phyloP scores from a whole-genome alignment of 2,888 invertebrate species.

The Trissoscelio sp. region DNA sequence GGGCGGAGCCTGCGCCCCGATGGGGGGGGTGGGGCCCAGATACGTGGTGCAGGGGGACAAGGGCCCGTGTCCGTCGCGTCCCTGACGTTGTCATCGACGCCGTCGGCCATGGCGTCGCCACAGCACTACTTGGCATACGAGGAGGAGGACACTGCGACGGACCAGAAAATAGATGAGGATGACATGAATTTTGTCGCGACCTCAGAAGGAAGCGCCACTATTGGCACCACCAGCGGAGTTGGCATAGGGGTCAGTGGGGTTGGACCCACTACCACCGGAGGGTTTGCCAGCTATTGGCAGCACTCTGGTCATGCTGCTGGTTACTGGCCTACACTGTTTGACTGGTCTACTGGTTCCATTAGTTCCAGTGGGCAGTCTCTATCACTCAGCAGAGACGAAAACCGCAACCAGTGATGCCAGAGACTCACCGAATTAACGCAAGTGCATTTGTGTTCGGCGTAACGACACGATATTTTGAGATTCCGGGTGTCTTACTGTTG shows the following conservation, averaged over 20 bases:
- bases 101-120: slow-evolving; percentile 81
- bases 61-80: slow-evolving; percentile 82
- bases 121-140: slow-evolving; percentile 81
- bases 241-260: slow-evolving; percentile 75
- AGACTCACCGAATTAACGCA: slow-evolving; percentile 56
- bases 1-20: too few relatives aligned
- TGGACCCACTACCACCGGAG: slow-evolving; percentile 70
- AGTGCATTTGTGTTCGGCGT: slow-evolving; percentile 59
- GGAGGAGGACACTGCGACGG: slow-evolving; percentile 80
- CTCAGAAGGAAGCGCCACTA: slow-evolving; percentile 25
- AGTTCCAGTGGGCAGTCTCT: slow-evolving; percentile 77
- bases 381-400: slow-evolving; percentile 78
- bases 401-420: slow-evolving; percentile 73
- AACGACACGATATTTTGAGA: slow-evolving; percentile 27
- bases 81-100: slow-evolving; percentile 81
- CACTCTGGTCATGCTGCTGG: slow-evolving; percentile 79
- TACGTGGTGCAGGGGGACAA: slow-evolving; percentile 80
- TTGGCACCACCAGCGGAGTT: slow-evolving; percentile 68
- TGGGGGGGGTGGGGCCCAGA: slow-evolving; percentile 71
- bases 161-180: slow-evolving; percentile 77
- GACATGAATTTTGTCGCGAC: slow-evolving; percentile 59
- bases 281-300: slow-evolving; percentile 81
- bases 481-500: slow-evolving; percentile 24
- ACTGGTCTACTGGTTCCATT: slow-evolving; percentile 81
- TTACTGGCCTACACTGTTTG: slow-evolving; percentile 82